Percentiles rank a stretch among this genome's conserved stretches.
Conservation (phyloP, 2,113 vertebrate species). For the Chrysochloris asiatica region DNA sequence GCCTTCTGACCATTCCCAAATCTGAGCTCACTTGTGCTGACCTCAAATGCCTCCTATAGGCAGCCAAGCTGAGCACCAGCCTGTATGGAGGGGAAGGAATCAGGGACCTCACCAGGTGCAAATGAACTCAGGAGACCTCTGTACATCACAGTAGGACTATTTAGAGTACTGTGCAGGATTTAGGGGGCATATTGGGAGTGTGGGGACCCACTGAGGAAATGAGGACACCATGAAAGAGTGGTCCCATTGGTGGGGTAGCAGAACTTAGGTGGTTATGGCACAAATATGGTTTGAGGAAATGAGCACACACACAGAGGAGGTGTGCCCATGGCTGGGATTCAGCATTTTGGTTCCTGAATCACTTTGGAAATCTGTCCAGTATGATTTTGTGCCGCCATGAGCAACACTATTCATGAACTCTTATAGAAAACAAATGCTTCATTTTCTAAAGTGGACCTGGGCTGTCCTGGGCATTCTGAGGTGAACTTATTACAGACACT, state of each 20-base stretch:
- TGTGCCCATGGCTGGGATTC: not conserved
- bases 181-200: too few species aligned
- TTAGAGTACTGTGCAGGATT: not conserved
- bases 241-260: not conserved
- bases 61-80: too few species aligned
- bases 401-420: not conserved
- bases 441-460: not conserved
- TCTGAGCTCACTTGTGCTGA: not conserved
- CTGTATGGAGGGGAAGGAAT: too few species aligned
- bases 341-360: not conserved
- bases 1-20: not conserved
- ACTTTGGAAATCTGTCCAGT: not conserved
- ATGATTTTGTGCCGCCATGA: not conserved
- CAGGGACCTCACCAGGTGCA: not conserved
- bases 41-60: not conserved
- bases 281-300: not conserved
- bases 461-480: not conserved
- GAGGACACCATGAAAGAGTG: not conserved
- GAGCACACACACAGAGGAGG: not conserved
- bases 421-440: not conserved
- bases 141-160: not conserved
- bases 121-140: not conserved
- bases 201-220: not conserved
- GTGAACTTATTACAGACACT: not conserved
- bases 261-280: not conserved